Percentiles rank a stretch among this genome's conserved stretches.
Evolutionary conservation across 1,140 invertebrate genomes (phyloP).

Genomic region (Bradysia coprophila): DNA sequence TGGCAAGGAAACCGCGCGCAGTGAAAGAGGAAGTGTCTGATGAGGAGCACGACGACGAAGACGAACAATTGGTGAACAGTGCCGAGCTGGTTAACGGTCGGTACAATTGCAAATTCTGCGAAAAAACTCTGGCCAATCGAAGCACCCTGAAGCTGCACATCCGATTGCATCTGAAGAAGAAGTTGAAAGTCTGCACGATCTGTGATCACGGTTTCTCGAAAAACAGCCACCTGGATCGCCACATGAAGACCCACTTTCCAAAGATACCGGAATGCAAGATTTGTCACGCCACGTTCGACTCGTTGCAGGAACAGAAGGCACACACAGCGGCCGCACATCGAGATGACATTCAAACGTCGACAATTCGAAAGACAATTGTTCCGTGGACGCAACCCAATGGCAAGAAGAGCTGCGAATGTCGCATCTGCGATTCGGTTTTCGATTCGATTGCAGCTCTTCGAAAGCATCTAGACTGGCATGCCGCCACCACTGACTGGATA

Average conservation of each 20-base stretch:
- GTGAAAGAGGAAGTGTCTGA: not conserved
- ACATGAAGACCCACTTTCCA: not conserved
- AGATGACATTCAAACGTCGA: too few relatives aligned
- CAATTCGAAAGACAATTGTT: too few relatives aligned
- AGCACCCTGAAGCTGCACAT: not conserved
- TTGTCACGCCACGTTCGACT: conserved; percentile 1
- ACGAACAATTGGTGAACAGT: not conserved
- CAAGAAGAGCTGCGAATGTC: too few relatives aligned
- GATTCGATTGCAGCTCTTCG: too few relatives aligned
- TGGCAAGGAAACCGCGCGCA: not conserved
- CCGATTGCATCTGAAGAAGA: not conserved
- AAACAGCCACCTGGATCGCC: not conserved
- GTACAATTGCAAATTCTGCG: conserved; percentile 1
- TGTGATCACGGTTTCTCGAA: conserved; percentile 1
- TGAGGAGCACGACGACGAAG: not conserved
- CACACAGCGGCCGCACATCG: too few relatives aligned
- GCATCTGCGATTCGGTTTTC: too few relatives aligned
- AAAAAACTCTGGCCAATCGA: conserved; percentile 1
- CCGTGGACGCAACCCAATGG: too few relatives aligned
- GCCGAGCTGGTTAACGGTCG: not conserved
- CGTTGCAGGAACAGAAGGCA: not conserved
- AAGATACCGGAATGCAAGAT: not conserved
- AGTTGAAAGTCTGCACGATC: not conserved
- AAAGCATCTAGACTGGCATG: conserved; percentile 8
- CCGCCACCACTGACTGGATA: conserved; percentile 4